These are phyloP conservation scores for Formica selysi DNA, from an alignment of 1,140 invertebrate species.

Conservation along the genomic window DNA sequence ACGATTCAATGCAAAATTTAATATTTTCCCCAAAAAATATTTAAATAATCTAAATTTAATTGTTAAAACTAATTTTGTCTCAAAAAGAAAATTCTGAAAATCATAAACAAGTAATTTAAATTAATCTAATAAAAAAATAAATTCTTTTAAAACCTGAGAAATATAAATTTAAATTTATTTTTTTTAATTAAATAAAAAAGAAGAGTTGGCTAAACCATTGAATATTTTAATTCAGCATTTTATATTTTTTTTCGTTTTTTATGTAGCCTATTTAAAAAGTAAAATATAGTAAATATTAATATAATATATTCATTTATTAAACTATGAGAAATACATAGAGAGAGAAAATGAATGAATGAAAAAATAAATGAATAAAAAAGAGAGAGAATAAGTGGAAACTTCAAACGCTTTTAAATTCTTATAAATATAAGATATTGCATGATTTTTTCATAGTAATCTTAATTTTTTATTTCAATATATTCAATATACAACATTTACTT, in stretches of 20 bases:
- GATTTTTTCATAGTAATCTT: background rate
- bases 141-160: background rate
- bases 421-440: background rate
- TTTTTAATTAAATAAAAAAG: background rate
- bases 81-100: background rate
- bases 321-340: no score
- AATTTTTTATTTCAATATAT: slow-evolving; percentile 22
- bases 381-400: no score
- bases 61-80: background rate
- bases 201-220: background rate
- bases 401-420: slow-evolving; percentile 9
- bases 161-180: no score
- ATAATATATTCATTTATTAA: background rate
- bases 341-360: no score
- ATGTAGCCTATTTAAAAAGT: background rate
- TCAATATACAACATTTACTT: slow-evolving; percentile 9
- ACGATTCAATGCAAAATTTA: background rate
- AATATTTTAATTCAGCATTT: background rate
- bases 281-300: background rate
- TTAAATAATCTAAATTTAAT: background rate
- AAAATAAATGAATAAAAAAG: no score
- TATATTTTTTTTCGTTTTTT: background rate
- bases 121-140: background rate
- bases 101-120: background rate
- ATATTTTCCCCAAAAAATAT: background rate